These are phyloP conservation scores for Hyperoplus lanceolatus DNA, from an alignment of 2,797 vertebrate genomes.

Conservation along the genomic window DNA sequence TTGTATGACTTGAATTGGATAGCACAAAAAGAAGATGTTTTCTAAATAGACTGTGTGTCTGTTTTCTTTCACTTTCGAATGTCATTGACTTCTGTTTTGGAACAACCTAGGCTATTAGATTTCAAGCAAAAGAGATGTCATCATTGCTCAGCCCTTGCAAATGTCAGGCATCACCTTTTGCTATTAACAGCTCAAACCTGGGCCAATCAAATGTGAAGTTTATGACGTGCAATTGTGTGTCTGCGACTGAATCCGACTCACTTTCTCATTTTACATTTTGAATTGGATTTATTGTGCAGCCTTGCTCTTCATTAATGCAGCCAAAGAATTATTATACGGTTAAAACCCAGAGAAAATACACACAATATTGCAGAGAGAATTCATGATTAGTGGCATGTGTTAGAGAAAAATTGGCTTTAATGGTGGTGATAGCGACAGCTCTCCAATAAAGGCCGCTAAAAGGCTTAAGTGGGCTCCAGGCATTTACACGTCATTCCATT, in stretches of 20 bases:
- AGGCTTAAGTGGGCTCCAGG: too few relatives aligned
- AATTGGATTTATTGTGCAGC: neutral
- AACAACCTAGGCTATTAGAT: too few relatives aligned
- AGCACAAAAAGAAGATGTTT: neutral
- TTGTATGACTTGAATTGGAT: constrained; percentile 22
- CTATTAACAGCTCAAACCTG: neutral
- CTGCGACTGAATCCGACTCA: neutral
- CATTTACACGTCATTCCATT: too few relatives aligned
- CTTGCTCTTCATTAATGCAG: neutral
- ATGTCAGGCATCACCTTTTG: constrained; percentile 4
- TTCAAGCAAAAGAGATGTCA: neutral
- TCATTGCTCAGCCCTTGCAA: neutral
- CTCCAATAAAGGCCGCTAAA: too few relatives aligned
- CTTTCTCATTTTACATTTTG: neutral
- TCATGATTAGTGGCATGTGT: neutral
- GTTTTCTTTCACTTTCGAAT: neutral
- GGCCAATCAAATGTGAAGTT: neutral
- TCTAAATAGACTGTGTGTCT: neutral
- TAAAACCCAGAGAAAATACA: neutral
- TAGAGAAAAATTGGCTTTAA: neutral
- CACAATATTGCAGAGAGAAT: neutral
- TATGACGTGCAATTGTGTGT: neutral
- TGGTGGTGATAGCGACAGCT: neutral
- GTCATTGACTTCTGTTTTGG: too few relatives aligned
- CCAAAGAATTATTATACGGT: neutral